Evolutionary conservation across 1,140 invertebrate genomes (phyloP), one percentile per base, ranked within the genome.

Genomic region (Ganaspis sp.): DNA sequence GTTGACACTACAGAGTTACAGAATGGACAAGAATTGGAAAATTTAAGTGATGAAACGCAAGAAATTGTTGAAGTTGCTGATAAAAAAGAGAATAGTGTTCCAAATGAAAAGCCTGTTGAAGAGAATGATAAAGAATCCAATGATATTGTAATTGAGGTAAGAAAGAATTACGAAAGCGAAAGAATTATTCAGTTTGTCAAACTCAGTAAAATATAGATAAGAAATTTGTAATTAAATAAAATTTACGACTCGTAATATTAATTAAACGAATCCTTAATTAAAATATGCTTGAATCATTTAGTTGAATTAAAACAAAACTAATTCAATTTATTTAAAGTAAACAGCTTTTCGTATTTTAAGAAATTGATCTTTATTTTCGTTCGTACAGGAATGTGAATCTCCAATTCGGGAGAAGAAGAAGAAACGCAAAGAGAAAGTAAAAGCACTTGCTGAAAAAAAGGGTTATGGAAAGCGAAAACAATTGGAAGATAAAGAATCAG

Each of bases 391-490:
- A 64, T 12, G 23, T 29, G 58, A 75, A 38, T 1, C 23, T 45
- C 21, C 38, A 73, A 45, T 5, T 15, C 53, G 75, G 64, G 74
- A 82, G 19, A 75, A 78, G 73, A 72, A 79, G 70, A 72, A 84
- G 0, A 85, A 78, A 64, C 26, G 64, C 26, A 84, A 81, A 73
- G 82, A 86, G 26, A 89, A 82, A 64, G 34, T 89, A 9, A 78
- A 79, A 45, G 26, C 72, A 15, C 72, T 85, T 23, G 84, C 84
- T 29, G 84, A 88, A 64, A 87, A 87, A 19, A 89, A 83, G 71
- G 82, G 84, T 6, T 80, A 84, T 69, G 77, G 78, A 0, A 89
- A 89, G 71, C 80, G 81, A 21, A 91, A 90, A 77, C n/a, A 81
- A 0, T 15, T 19, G 12, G 86, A 89, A 37, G 34, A 82, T 0